Percentiles rank a stretch among this genome's conserved stretches.
Conservation (phyloP, 2,797 vertebrate species). For the Sebastes reedi region DNA sequence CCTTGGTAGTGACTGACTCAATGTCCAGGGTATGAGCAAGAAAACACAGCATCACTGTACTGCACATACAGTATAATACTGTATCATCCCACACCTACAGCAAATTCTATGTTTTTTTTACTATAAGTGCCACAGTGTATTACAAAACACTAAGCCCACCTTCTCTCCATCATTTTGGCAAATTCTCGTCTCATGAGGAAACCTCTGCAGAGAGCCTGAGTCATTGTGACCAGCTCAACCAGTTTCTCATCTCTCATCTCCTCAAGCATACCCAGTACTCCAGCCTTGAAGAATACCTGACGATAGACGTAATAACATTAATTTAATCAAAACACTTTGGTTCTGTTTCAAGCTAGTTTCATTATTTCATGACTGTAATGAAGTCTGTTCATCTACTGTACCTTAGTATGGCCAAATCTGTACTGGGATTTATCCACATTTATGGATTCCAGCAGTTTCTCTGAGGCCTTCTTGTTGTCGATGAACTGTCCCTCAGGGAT, state of each 20-base stretch:
- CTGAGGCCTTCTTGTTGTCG: slow-evolving; percentile 91
- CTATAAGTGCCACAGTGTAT: background rate
- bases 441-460: slow-evolving; percentile 89
- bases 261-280: slow-evolving; percentile 85
- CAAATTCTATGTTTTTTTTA: background rate
- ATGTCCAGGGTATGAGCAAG: background rate
- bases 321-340: background rate
- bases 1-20: background rate
- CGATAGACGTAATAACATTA: background rate
- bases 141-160: slow-evolving; percentile 66
- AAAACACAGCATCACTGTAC: background rate
- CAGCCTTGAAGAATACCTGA: slow-evolving; percentile 90
- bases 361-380: background rate
- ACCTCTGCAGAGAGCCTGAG: slow-evolving; percentile 85
- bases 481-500: slow-evolving; percentile 91
- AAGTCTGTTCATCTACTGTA: slow-evolving; percentile 20
- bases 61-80: background rate
- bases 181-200: slow-evolving; percentile 86
- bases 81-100: background rate
- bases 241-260: slow-evolving; percentile 91
- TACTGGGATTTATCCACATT: slow-evolving; percentile 88
- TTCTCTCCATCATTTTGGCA: slow-evolving; percentile 85
- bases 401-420: slow-evolving; percentile 91
- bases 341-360: background rate
- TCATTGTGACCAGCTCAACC: slow-evolving; percentile 85